These are phyloP conservation scores for Bucorvus abyssinicus DNA, from an alignment of 2,797 vertebrate species.

Conservation along the genomic window DNA sequence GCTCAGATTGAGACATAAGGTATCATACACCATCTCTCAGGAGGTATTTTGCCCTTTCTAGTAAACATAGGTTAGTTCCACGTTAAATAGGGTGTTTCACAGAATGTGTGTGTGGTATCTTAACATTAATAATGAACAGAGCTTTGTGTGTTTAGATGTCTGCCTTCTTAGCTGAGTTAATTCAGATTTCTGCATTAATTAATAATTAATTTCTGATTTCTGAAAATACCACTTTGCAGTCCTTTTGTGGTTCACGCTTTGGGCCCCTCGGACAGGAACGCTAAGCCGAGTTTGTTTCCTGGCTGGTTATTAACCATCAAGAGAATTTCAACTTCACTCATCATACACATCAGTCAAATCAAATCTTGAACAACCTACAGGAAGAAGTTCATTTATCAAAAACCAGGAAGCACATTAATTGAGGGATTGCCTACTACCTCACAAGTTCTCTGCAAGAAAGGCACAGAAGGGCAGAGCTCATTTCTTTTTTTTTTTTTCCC, in stretches of 20 bases:
- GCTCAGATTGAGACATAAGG: neutral
- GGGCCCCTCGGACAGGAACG: neutral
- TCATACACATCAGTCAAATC: neutral
- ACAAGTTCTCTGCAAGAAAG: neutral
- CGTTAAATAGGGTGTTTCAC: neutral
- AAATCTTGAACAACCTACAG: neutral
- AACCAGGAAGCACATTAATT: neutral
- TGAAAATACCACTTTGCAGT: neutral
- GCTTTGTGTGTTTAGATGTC: neutral
- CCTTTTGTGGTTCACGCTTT: neutral
- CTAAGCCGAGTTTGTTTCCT: neutral
- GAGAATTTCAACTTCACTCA: neutral
- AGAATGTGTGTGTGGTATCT: neutral
- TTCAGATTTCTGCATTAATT: neutral
- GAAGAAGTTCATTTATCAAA: neutral
- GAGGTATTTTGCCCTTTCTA: neutral
- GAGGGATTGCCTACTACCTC: neutral
- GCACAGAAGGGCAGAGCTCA: neutral
- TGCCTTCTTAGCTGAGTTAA: neutral
- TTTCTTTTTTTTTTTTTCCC: neutral
- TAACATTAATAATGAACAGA: neutral
- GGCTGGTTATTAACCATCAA: neutral
- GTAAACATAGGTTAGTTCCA: neutral
- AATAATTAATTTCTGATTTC: neutral
- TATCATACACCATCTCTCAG: neutral